A percentile compares a stretch with the other conserved stretches of the same genome.
Conservation (phyloP, 2,113 vertebrate genomes). For the Opisthocomus hoazin region DNA sequence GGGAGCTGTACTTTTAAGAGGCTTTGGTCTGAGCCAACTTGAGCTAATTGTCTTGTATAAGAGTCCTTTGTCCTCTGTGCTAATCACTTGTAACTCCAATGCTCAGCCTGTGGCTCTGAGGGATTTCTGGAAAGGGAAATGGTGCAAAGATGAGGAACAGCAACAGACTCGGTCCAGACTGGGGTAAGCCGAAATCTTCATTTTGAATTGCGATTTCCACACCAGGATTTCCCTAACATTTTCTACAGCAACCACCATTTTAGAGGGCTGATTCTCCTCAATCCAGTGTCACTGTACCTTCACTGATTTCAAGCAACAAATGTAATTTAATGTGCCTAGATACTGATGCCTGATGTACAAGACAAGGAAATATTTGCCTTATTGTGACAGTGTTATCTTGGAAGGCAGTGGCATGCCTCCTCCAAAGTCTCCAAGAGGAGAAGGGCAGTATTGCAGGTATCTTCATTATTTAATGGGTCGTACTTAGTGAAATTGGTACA, state of each 20-base stretch:
- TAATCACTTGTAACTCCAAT: fast-evolving
- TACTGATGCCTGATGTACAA: neutral
- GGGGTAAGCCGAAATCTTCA: neutral
- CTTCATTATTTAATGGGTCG: neutral
- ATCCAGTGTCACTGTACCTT: neutral
- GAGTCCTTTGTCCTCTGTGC: neutral
- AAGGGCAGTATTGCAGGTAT: neutral
- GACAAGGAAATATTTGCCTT: neutral
- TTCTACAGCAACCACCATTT: neutral
- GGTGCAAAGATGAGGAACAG: fast-evolving
- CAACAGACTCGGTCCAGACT: fast-evolving
- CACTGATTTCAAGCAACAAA: neutral
- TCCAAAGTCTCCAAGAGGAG: neutral
- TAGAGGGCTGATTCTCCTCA: neutral
- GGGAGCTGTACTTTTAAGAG: neutral
- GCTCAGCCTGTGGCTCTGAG: neutral
- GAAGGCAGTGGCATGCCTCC: neutral
- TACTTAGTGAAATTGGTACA: neutral
- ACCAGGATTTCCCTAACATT: neutral
- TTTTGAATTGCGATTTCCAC: neutral
- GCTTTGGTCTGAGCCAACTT: neutral
- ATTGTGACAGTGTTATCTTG: neutral
- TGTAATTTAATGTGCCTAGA: neutral
- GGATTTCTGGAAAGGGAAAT: neutral
- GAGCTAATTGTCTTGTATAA: neutral